Evolutionary conservation across 2,113 vertebrate species (phyloP).

Genomic region (Ranitomeya variabilis): DNA sequence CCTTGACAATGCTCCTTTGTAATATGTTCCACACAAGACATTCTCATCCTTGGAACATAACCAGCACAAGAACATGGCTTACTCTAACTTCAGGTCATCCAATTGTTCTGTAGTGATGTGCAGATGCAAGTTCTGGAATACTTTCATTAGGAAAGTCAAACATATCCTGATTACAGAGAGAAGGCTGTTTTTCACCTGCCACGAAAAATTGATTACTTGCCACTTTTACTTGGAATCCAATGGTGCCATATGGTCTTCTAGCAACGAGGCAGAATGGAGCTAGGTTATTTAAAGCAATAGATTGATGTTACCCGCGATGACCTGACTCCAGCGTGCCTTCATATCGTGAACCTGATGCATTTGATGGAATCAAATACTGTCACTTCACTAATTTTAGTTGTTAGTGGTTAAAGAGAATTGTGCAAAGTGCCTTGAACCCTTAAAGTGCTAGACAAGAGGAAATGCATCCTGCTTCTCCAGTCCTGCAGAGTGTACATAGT

Average conservation of each 20-base stretch:
- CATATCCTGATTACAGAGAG: background rate
- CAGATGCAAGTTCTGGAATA: background rate
- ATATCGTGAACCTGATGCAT: constrained; percentile 28
- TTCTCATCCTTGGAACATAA: constrained; percentile 24
- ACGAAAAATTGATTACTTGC: background rate
- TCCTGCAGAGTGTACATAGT: constrained; percentile 17
- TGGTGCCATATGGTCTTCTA: constrained; percentile 44
- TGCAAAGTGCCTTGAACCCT: constrained; percentile 56
- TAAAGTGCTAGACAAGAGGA: constrained; percentile 5
- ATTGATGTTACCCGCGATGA: constrained; percentile 33
- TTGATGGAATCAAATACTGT: background rate
- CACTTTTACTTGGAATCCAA: constrained; percentile 1
- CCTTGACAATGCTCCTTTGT: constrained; percentile 6
- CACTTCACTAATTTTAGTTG: background rate
- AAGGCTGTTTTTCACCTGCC: background rate
- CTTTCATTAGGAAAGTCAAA: background rate
- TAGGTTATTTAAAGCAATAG: constrained; percentile 50
- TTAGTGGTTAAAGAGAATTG: background rate
- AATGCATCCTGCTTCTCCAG: constrained; percentile 13
- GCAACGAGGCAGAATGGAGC: constrained; percentile 38
- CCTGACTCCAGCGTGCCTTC: constrained; percentile 53
- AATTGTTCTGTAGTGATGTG: background rate
- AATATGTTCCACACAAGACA: constrained; percentile 15
- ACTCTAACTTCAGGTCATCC: constrained; percentile 12
- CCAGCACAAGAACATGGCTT: constrained; percentile 38